These are phyloP conservation scores for Cirrhinus molitorella DNA, from an alignment of 2,797 vertebrate species.

Conservation along the genomic window DNA sequence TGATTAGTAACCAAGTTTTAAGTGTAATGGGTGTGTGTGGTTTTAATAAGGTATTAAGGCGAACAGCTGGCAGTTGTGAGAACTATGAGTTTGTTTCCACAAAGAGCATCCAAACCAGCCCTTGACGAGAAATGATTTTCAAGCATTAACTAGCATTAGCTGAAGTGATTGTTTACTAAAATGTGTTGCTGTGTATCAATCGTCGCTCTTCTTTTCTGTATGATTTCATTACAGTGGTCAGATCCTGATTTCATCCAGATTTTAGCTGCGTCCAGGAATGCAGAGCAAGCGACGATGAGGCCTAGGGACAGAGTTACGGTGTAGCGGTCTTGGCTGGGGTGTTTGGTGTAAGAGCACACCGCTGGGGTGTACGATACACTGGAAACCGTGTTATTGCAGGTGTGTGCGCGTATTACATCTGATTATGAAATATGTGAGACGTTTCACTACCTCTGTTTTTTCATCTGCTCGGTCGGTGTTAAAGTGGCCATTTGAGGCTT, in stretches of 20 bases:
- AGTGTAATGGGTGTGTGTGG: slow-evolving; percentile 57
- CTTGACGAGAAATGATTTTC: neutral
- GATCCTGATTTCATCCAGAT: slow-evolving; percentile 52
- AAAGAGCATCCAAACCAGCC: slow-evolving; percentile 26
- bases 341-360: slow-evolving; percentile 56
- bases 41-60: slow-evolving; percentile 38
- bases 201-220: slow-evolving; percentile 16
- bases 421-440: slow-evolving; percentile 76
- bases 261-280: slow-evolving; percentile 42
- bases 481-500: slow-evolving; percentile 70
- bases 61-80: slow-evolving; percentile 30
- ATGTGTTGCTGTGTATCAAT: neutral
- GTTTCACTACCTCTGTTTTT: slow-evolving; percentile 73
- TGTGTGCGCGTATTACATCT: slow-evolving; percentile 74
- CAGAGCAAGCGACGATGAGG: slow-evolving; percentile 25
- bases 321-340: slow-evolving; percentile 43
- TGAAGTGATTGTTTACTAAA: slow-evolving; percentile 26
- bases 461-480: slow-evolving; percentile 69
- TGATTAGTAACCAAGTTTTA: slow-evolving; percentile 46
- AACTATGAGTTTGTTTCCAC: slow-evolving; percentile 26
- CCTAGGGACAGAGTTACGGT: slow-evolving; percentile 45
- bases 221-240: slow-evolving; percentile 40
- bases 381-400: slow-evolving; percentile 78
- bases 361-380: slow-evolving; percentile 63
- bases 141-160: slow-evolving; percentile 10